Evolutionary conservation across 2,113 vertebrate genomes (phyloP), one percentile per base, ranked within the genome.

Genomic region (Clarias gariepinus): DNA sequence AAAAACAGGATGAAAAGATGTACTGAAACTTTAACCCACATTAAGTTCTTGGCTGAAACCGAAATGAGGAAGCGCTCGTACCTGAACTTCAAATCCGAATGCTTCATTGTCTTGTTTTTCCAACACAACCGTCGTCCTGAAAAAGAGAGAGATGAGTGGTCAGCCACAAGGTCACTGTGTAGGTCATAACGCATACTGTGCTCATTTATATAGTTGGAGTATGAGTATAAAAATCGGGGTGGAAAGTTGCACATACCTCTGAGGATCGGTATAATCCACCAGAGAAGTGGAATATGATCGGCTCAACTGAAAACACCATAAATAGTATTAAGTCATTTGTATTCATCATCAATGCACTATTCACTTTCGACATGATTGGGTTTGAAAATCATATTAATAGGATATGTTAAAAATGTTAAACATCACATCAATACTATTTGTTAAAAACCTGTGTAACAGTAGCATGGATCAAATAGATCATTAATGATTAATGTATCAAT

Each of bases 11-110:
- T 36, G 41, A 58, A 55, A 86, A 87, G 25, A 80, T 64, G 41
- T 64, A 82, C 80, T 66, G 80, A 87, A 76, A 87, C 85, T 18
- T 0, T 64, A 63, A 60, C 85, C 78, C 36, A 47, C 64, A 8
- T 33, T 15, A 30, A 19, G 60, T 47, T 55, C 15, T n/a, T 60
- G 52, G n/a, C 57, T 66, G 80, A 82, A 87, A 82, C 68, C n/a
- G 71, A 87, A 82, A 73, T 30, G 30, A 36, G 64, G 64, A 88
- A 88, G 57, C 25, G 8, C 30, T 33, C 94, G 90, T 89, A 99
- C 98, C 96, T 98, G 97, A 92, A 99, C 97, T 94, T 99, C 97
- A 96, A 99, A 99, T 85, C 98, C 98, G 92, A 97, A 99, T 0
- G 91, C 93, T 92, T 97, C 97, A 88, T 97, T 98, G 84, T 99